Base-by-base conservation (phyloP, 2,797 vertebrate genomes). In the Gadopsis marmoratus region DNA sequence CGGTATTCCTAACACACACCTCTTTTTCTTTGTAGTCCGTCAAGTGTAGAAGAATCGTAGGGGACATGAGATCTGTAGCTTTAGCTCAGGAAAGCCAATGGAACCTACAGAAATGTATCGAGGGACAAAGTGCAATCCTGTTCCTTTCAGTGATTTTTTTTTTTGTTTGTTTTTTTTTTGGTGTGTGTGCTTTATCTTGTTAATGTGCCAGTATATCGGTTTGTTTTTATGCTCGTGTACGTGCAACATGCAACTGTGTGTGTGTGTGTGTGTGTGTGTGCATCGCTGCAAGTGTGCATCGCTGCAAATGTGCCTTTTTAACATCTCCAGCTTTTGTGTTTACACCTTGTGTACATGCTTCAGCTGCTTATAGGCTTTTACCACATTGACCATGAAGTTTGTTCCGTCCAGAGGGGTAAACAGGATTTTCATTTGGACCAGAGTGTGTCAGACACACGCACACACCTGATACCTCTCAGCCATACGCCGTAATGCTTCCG, bases 41-140 rank as follows among this genome's bases (percentile, higher is more conserved):
- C 50, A 60, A 59, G 11, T 80, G 69, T 81, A 66, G 67, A 76
- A 37, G 79, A 81, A 78, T 74, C 7, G 50, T 74, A 76, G 67
- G 75, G 67, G 60, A 67, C 37, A 45, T 55, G 41, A 64, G 56
- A 45, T 90, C 31, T 58, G 83, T 81, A 81, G 79, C 76, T 74
- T 79, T 79, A 84, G 88, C 88, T 89, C 81, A 91, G 90, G 86
- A 88, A 89, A 74, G 71, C 62, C 81, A 56, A 51, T 75, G 61
- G 74, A 91, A 81, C 63, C 51, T 54, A 65, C 75, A 81, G 85
- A 92, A 82, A 84, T 86, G 43, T 82, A 78, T 78, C 76, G 82
- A 78, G 94, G 94, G 94, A 90, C 90, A 83, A 92, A 91, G 95
- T 96, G 94, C 95, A 95, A 94, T 95, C 87, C 75, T 71, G 47